Evolutionary conservation across 2,113 vertebrate genomes (phyloP), one percentile per base, ranked within the genome.

Genomic region (Hypocryptadius cinnamomeus): DNA sequence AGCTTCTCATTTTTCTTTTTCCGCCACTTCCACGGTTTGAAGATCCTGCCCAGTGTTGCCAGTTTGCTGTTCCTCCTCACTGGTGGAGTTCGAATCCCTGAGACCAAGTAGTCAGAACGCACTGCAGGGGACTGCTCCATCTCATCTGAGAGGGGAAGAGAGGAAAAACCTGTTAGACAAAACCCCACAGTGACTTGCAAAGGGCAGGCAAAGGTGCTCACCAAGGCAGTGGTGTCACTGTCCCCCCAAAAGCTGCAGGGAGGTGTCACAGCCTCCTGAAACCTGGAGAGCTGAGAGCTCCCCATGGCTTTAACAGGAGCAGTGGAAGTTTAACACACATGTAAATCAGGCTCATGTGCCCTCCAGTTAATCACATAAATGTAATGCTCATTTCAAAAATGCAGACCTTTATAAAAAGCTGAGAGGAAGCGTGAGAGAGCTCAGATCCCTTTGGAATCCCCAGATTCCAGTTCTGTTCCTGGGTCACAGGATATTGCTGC

Each of bases 1-100:
- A 99, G 96, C 61, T 99, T 99, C 90, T 99, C 99, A 0, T 97
- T 99, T 97, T 99, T 99, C 98, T 99, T 99, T 99, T 99, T 99
- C 97, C 99, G 96, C 99, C 99, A 99, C 68, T 99, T 99, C 99
- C 99, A 99, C 2, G 99, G 99, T 84, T 99, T 99, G 97, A 99
- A 99, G 98, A 99, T 99, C 94, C 99, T 98, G 54, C 99, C 99
- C 95, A 99, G 97, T 15, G 98, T 99, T 71, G 99, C 99, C 97
- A 99, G 98, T 92, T 99, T 99, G 97, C 99, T 99, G 98, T 98
- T 99, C 94, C 99, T 98, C 85, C 99, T 98, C 84, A 98, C 98
- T 15, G 99, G 99, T 6, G 99, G 99, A 42, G 99, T 99, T 22
- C 98, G 98, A 74, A 98, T 98, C 96, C 99, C 99, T 88, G 99